A percentile compares a stretch with the other conserved stretches of the same genome.
phyloP scores from a whole-genome alignment of 2,888 invertebrate species.

The Troides aeacus region DNA sequence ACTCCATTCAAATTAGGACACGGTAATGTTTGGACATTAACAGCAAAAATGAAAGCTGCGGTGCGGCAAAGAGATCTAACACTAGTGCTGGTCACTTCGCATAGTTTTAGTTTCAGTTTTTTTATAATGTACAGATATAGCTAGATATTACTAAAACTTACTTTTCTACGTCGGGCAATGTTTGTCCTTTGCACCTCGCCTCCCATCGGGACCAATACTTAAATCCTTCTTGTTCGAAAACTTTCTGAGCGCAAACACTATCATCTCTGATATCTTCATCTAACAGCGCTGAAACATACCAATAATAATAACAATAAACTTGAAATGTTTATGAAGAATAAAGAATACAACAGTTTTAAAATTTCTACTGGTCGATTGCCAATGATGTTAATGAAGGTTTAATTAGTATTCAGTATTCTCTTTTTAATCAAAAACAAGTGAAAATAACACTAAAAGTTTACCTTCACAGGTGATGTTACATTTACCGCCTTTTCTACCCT shows the following conservation, averaged over 20 bases:
- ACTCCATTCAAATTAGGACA: too few relatives aligned
- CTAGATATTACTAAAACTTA: conserved; percentile 41
- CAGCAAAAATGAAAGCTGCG: too few relatives aligned
- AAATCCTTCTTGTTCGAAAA: conserved; percentile 71
- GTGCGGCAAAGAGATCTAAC: too few relatives aligned
- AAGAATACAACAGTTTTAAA: background rate
- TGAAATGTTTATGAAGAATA: background rate
- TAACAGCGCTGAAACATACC: conserved; percentile 54
- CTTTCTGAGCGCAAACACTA: conserved; percentile 59
- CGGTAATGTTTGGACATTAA: too few relatives aligned
- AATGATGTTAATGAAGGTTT: too few relatives aligned
- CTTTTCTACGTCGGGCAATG: conserved; percentile 71
- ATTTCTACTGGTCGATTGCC: background rate
- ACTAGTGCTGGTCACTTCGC: too few relatives aligned
- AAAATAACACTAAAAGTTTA: conserved; percentile 38
- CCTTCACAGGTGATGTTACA: conserved; percentile 73
- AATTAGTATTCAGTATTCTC: background rate
- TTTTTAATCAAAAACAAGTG: background rate
- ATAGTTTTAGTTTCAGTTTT: too few relatives aligned
- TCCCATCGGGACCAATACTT: conserved; percentile 75
- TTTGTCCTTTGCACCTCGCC: conserved; percentile 63
- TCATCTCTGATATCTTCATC: conserved; percentile 73
- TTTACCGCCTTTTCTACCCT: conserved; percentile 70
- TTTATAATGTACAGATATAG: too few relatives aligned
- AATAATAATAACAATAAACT: background rate